Percentiles rank a stretch among this genome's conserved stretches.
phyloP scores from a whole-genome alignment of 1,140 invertebrate genomes.

The Bombus pascuorum region DNA sequence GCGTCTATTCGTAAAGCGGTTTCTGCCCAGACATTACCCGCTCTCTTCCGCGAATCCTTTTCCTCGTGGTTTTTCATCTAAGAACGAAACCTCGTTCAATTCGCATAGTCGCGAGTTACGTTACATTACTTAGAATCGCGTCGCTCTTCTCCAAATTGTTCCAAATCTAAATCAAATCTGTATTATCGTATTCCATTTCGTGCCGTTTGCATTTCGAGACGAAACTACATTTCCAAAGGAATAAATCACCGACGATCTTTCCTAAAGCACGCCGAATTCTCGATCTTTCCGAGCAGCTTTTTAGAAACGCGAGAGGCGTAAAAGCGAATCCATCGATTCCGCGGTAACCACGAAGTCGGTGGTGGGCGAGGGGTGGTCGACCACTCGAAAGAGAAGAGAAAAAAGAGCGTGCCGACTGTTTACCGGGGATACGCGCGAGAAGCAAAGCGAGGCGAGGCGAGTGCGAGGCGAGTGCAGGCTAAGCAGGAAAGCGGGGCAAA shows the following conservation, averaged over 20 bases:
- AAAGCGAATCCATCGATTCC: slow-evolving; percentile 21
- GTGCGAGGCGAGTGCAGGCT: slow-evolving; percentile 20
- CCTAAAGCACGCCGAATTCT: background rate
- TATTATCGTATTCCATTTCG: no score
- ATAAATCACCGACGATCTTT: no score
- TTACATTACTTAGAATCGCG: no score
- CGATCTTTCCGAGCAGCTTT: background rate
- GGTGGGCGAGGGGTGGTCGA: background rate
- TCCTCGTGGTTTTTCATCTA: background rate
- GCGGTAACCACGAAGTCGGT: background rate
- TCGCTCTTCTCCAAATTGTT: no score
- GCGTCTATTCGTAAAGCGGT: background rate
- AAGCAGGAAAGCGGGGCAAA: slow-evolving; percentile 65
- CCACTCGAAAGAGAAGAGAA: background rate
- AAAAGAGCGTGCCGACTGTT: slow-evolving; percentile 22
- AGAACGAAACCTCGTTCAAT: background rate
- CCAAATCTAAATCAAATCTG: no score
- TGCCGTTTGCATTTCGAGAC: no score
- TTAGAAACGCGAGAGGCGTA: background rate
- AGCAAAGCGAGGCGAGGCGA: slow-evolving; percentile 1
- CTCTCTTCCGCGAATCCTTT: background rate
- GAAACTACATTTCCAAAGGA: no score
- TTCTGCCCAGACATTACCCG: background rate
- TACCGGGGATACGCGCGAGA: slow-evolving; percentile 17
- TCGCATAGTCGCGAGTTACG: background rate